Conservation (phyloP, 2,113 vertebrate genomes). For the Paradisaea rubra region DNA sequence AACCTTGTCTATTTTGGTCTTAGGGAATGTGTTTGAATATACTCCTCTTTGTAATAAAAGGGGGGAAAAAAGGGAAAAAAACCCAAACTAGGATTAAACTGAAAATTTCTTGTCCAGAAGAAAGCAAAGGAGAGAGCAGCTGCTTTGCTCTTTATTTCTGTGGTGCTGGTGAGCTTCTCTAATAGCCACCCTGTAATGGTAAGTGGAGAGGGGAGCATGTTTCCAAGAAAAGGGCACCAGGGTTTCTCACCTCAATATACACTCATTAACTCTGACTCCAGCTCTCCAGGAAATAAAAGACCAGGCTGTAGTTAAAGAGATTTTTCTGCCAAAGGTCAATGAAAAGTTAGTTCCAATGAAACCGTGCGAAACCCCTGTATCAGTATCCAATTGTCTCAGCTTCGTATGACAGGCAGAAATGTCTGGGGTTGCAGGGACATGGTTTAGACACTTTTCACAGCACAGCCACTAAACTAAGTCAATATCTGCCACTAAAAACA, state of each 20-base stretch:
- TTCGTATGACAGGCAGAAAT: background rate
- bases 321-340: slow-evolving; percentile 28
- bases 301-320: background rate
- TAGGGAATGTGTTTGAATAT: background rate
- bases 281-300: slow-evolving; percentile 5
- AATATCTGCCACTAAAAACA: background rate
- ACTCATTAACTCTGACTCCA: slow-evolving; percentile 34
- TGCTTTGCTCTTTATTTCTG: background rate
- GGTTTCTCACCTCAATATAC: slow-evolving; percentile 27
- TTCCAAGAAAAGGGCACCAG: slow-evolving; percentile 24
- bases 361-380: background rate
- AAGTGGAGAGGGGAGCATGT: background rate
- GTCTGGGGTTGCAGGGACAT: background rate
- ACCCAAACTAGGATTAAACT: background rate
- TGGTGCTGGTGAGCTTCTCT: background rate
- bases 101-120: background rate
- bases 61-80: accelerated
- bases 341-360: slow-evolving; percentile 6
- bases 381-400: background rate
- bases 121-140: background rate
- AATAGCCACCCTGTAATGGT: background rate
- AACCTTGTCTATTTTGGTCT: background rate
- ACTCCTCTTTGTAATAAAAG: background rate
- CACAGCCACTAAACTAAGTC: background rate
- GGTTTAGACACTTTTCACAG: background rate